phyloP scores from a whole-genome alignment of 2,797 vertebrate species.

The Brotula barbata region DNA sequence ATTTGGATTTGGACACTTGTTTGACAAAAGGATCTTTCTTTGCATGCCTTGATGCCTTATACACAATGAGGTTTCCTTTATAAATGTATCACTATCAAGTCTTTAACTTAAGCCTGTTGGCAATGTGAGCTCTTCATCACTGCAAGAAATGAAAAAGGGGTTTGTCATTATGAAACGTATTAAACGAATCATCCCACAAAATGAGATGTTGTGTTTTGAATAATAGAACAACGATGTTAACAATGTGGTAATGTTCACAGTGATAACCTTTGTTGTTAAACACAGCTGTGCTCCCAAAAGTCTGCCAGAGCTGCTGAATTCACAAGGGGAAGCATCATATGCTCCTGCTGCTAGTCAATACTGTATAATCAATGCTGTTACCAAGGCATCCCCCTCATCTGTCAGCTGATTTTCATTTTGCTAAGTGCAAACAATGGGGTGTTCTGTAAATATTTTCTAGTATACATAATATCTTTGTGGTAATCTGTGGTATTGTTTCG shows the following conservation, averaged over 20 bases:
- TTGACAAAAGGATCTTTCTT: no score
- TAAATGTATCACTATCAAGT: no score
- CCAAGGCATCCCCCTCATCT: constrained; percentile 6
- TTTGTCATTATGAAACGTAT: constrained; percentile 11
- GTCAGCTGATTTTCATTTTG: constrained; percentile 14
- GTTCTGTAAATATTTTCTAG: constrained; percentile 5
- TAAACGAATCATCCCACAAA: constrained; percentile 11
- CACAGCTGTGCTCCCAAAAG: constrained; percentile 40
- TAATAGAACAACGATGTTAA: constrained; percentile 1
- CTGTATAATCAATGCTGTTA: constrained; percentile 45
- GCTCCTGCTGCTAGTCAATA: constrained; percentile 23
- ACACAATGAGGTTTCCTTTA: no score
- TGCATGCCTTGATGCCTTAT: no score
- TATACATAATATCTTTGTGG: neutral
- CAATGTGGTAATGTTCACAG: constrained; percentile 22
- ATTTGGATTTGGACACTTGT: no score
- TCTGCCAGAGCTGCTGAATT: constrained; percentile 24
- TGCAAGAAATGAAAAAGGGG: constrained; percentile 1
- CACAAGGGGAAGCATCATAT: constrained; percentile 13
- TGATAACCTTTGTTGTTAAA: constrained; percentile 21
- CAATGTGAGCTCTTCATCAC: neutral
- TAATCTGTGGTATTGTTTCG: no score
- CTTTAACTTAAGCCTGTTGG: no score
- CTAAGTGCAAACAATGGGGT: constrained; percentile 2
- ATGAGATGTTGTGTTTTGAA: constrained; percentile 15